Percentiles rank a stretch among this genome's conserved stretches.
These are phyloP conservation scores for Sepiola atlantica DNA, from an alignment of 2,888 invertebrate genomes.

Conservation along the genomic window DNA sequence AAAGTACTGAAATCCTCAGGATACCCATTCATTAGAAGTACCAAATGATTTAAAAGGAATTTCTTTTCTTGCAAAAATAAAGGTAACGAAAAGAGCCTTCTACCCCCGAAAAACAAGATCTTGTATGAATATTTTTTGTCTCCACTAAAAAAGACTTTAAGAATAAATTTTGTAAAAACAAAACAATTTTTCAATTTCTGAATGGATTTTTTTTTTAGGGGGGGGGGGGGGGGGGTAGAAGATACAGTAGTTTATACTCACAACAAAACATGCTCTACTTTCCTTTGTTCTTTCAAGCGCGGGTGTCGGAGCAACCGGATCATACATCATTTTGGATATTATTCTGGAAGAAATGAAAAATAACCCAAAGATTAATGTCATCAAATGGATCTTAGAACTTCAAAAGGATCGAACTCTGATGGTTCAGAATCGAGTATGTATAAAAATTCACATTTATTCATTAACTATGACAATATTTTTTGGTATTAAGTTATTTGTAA, in stretches of 20 bases:
- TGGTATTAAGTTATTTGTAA: too few relatives aligned
- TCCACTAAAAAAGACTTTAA: background rate
- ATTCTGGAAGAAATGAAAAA: slow-evolving; percentile 6
- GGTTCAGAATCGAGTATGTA: slow-evolving; percentile 5
- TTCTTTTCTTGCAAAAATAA: background rate
- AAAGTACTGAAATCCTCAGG: too few relatives aligned
- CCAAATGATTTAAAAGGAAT: too few relatives aligned
- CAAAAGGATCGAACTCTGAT: background rate
- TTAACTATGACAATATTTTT: background rate
- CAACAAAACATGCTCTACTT: background rate
- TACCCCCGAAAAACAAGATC: background rate
- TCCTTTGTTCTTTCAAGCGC: background rate
- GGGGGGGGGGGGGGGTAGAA: too few relatives aligned
- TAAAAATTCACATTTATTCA: background rate
- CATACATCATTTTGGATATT: background rate
- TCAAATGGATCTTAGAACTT: background rate
- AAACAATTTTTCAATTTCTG: background rate
- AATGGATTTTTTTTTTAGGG: too few relatives aligned
- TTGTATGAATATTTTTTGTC: too few relatives aligned
- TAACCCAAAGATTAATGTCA: background rate
- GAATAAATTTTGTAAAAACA: background rate
- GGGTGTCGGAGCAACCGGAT: background rate
- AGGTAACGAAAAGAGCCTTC: background rate
- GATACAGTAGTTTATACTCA: background rate
- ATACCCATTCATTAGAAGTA: too few relatives aligned